phyloP scores from a whole-genome alignment of 35 echinoderm and acorn worm genomes.

The Anneissia japonica region DNA sequence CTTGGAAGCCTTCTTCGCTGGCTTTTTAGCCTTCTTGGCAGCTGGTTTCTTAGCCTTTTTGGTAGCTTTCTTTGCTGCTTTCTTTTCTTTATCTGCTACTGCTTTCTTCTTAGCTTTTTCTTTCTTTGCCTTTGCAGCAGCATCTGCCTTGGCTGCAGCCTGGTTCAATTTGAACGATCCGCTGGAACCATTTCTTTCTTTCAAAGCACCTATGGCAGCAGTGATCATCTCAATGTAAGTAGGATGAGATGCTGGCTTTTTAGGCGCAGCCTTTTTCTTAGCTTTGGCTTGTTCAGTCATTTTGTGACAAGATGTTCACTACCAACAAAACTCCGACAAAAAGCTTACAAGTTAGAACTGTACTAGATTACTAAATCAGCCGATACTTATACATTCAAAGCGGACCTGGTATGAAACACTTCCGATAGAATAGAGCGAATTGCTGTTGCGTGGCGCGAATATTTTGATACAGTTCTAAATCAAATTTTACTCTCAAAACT shows the following conservation, averaged over 20 bases:
- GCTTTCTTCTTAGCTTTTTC: constrained; percentile 22
- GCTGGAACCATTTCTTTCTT: constrained; percentile 66
- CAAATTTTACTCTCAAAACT: too few species aligned
- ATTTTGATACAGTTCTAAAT: too few species aligned
- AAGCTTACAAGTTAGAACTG: too few species aligned
- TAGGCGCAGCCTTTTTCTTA: constrained; percentile 1
- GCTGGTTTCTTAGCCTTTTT: constrained; percentile 39
- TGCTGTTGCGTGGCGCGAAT: too few species aligned
- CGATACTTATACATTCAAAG: too few species aligned
- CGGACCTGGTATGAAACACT: too few species aligned
- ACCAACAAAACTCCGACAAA: too few species aligned
- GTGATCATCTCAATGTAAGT: constrained; percentile 82
- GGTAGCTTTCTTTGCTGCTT: constrained; percentile 33
- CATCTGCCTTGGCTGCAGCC: not conserved
- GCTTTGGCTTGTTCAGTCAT: too few species aligned
- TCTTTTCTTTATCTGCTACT: constrained; percentile 21
- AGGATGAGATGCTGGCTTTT: constrained; percentile 50
- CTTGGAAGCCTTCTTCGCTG: constrained; percentile 22
- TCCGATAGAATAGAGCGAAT: too few species aligned
- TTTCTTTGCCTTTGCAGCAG: constrained; percentile 40
- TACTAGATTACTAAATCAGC: too few species aligned
- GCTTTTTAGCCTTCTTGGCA: constrained; percentile 21
- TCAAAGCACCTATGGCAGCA: constrained; percentile 53
- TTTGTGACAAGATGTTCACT: too few species aligned
- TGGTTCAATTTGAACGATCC: constrained; percentile 62